Evolutionary conservation across 2,797 vertebrate genomes (phyloP), one percentile per base, ranked within the genome.

Genomic region (Chrysolophus pictus): DNA sequence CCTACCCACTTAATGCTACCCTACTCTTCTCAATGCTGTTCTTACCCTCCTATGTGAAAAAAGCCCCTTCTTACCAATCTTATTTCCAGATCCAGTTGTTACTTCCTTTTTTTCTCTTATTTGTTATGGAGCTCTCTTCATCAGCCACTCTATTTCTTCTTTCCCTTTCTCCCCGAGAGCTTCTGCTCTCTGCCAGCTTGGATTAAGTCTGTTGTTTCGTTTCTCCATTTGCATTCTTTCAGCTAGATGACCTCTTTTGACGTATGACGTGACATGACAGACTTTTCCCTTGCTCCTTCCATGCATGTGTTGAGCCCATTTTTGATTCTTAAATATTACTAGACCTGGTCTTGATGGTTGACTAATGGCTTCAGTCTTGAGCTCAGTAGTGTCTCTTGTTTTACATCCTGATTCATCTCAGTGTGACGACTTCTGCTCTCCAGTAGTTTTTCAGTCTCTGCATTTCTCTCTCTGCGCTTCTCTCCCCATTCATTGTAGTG

Each of bases 61-160:
- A 89, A 95, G 16, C 10, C 37, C 65, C 49, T 90, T 87, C 49
- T 91, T 63, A 21, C 71, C 55, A 85, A 47, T 87, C 88, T 93
- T 95, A 82, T 65, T 93, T 94, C 67, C 87, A 85, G 55, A 67
- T 95, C 67, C 67, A 91, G 73, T 81, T 95, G 64, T 93, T 64
- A 56, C 93, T 95, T 93, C 82, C 76, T 94, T 95, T 92, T 94
- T 87, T 96, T 90, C 71, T 88, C 35, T 51, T 87, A 3, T 81
- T 92, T 83, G 46, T 65, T 75, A 59, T 51, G 77, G 46, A 63
- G 62, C 42, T 85, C 46, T 93, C 62, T 64, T 64, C 58, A 47
- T 78, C 8, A 1, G 28, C 39, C 0, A 0, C 55, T 53, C 51
- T 39, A 53, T 92, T 91, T 94, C 88, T 87, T 86, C 51, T 95